Percentiles rank a stretch among this genome's conserved stretches.
These are phyloP conservation scores for Clepsis dumicolana DNA, from an alignment of 2,888 invertebrate genomes.

Conservation along the genomic window DNA sequence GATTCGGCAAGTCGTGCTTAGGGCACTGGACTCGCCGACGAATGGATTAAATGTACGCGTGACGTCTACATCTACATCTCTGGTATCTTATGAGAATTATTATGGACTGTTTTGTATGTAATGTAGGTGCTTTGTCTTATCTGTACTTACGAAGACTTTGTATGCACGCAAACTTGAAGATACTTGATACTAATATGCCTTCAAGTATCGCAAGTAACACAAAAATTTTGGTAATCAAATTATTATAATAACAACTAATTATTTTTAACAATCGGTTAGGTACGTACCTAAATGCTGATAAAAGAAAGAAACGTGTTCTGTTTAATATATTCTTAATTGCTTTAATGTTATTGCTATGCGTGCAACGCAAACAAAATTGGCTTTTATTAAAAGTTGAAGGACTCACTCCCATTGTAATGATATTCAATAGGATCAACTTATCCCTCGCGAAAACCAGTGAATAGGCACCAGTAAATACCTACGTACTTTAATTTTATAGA, in stretches of 20 bases:
- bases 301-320: not conserved
- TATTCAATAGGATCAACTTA: constrained; percentile 7
- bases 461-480: not conserved
- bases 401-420: not conserved
- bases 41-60: constrained; percentile 58
- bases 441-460: constrained; percentile 14
- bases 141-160: not conserved
- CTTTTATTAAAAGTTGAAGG: not conserved
- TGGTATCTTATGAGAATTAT: not conserved
- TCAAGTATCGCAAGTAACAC: not conserved
- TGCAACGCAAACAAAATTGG: not conserved
- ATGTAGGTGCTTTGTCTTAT: not conserved
- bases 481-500: constrained; percentile 5
- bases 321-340: not conserved
- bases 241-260: not conserved
- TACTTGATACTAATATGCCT: not conserved
- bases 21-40: constrained; percentile 48
- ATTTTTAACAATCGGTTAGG: not conserved
- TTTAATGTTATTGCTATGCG: not conserved
- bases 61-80: constrained; percentile 57
- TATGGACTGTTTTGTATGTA: not conserved
- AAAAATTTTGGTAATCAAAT: not conserved
- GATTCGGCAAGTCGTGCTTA: too few species aligned
- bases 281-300: not conserved
- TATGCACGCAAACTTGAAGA: too few species aligned